These are phyloP conservation scores for Helleia helle DNA, from an alignment of 2,888 invertebrate species.

Conservation along the genomic window DNA sequence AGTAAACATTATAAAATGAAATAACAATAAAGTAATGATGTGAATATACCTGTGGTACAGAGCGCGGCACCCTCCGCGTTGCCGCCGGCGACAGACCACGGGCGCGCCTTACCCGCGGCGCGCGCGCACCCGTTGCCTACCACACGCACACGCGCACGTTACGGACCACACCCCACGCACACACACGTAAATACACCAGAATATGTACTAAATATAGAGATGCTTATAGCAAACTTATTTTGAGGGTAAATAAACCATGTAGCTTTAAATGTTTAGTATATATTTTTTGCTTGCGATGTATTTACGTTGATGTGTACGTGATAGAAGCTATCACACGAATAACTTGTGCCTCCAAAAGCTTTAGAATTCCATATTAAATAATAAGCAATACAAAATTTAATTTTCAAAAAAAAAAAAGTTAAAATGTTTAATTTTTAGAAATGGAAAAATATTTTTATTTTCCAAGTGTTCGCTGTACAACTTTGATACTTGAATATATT, in stretches of 20 bases:
- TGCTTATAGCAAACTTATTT: too few species aligned
- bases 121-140: slow-evolving; percentile 65
- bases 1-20: background rate
- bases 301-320: slow-evolving; percentile 3
- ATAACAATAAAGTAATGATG: background rate
- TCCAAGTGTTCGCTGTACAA: too few species aligned
- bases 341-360: background rate
- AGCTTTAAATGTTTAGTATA: too few species aligned
- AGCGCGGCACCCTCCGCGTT: slow-evolving; percentile 53
- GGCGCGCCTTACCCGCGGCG: slow-evolving; percentile 61
- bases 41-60: slow-evolving; percentile 59
- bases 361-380: too few species aligned
- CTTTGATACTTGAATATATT: too few species aligned
- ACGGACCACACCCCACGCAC: background rate
- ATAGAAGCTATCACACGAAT: background rate
- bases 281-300: background rate
- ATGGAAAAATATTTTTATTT: too few species aligned
- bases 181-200: background rate
- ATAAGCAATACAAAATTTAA: too few species aligned
- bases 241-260: too few species aligned
- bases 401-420: too few species aligned
- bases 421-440: too few species aligned
- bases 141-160: slow-evolving; percentile 12
- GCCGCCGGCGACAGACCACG: slow-evolving; percentile 67
- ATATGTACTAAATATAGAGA: too few species aligned